Conservation (phyloP, 2,113 vertebrate species). For the Baryphthengus martii region DNA sequence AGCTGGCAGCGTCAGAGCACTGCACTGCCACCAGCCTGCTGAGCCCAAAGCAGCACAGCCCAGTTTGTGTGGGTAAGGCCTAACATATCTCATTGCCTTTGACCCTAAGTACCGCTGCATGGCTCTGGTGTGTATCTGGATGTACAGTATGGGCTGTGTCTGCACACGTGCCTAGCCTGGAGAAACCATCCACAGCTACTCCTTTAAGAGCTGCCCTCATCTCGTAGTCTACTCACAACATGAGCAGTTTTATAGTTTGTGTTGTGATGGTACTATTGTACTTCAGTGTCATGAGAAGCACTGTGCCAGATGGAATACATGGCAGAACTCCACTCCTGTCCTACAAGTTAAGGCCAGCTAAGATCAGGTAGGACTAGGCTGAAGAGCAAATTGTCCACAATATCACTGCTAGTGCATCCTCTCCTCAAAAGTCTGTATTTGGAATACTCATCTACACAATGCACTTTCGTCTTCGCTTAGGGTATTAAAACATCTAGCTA, state of each 20-base stretch:
- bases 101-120: rapidly evolving
- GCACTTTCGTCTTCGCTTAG: not conserved
- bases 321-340: not conserved
- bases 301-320: rapidly evolving
- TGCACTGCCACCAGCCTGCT: not conserved
- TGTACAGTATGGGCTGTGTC: no score
- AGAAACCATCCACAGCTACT: not conserved
- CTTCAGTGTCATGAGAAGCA: not conserved
- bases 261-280: not conserved
- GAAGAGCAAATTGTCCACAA: not conserved
- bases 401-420: not conserved
- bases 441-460: not conserved
- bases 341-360: not conserved
- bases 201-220: not conserved
- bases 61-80: no score
- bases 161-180: not conserved
- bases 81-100: not conserved
- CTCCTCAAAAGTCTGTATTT: not conserved
- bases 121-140: not conserved
- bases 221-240: not conserved
- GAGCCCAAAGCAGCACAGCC: not conserved
- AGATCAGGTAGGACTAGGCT: not conserved
- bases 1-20: not conserved
- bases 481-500: not conserved
- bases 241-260: not conserved